Evolutionary conservation across 2,113 vertebrate species (phyloP).

Genomic region (Columba janthina): DNA sequence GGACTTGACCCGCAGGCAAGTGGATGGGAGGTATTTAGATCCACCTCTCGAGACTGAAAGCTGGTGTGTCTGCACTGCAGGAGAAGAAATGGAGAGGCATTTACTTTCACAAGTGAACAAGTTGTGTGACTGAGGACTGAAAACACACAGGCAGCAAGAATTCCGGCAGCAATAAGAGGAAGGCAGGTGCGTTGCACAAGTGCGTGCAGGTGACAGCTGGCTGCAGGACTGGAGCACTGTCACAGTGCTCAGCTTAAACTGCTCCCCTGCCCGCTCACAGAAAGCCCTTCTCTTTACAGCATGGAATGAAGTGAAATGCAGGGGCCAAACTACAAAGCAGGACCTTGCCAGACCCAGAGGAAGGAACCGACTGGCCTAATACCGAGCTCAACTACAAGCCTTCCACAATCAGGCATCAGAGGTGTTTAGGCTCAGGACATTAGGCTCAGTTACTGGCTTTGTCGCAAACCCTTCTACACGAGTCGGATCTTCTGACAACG

Average conservation of each 20-base stretch:
- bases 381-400: not conserved
- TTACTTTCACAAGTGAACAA: not conserved
- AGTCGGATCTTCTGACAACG: not conserved
- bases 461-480: not conserved
- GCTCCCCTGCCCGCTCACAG: not conserved
- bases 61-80: slow-evolving; percentile 1
- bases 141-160: not conserved
- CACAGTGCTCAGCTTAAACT: not conserved
- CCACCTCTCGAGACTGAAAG: not conserved
- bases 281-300: not conserved
- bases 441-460: not conserved
- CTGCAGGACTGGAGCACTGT: not conserved
- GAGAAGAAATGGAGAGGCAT: not conserved
- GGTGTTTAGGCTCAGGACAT: not conserved
- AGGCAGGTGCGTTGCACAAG: not conserved
- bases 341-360: not conserved
- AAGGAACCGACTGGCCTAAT: not conserved
- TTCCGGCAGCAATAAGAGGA: not conserved
- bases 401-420: not conserved
- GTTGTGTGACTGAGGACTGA: not conserved
- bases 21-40: not conserved
- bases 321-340: not conserved
- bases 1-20: not conserved
- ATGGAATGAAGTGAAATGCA: not conserved
- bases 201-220: not conserved